A percentile compares a stretch with the other conserved stretches of the same genome.
phyloP scores from a whole-genome alignment of 2,797 vertebrate genomes.

The Mycteria americana region DNA sequence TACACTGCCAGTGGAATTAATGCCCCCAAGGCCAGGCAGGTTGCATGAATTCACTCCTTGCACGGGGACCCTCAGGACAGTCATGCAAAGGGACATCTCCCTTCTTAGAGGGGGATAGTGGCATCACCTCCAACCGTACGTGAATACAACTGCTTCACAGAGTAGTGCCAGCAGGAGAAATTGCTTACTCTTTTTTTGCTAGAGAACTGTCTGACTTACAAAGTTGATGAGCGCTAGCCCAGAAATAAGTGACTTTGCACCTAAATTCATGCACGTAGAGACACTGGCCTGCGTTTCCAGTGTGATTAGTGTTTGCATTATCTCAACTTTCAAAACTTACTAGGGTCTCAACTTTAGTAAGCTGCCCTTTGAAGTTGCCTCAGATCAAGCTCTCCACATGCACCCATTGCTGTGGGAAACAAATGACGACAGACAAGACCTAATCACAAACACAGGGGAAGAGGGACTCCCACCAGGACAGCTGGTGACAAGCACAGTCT shows the following conservation, averaged over 20 bases:
- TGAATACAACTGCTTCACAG: neutral
- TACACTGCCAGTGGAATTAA: neutral
- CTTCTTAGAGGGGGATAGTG: neutral
- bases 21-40: neutral
- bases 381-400: neutral
- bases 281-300: neutral
- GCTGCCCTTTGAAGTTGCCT: neutral
- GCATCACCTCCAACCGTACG: neutral
- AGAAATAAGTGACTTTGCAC: neutral
- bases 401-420: neutral
- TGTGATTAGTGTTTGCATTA: neutral
- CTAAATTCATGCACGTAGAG: neutral
- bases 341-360: neutral
- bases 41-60: neutral
- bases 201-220: neutral
- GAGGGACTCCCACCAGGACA: conserved; percentile 30
- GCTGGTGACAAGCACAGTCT: conserved; percentile 6
- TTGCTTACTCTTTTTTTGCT: neutral
- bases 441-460: neutral
- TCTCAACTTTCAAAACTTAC: neutral
- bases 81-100: neutral
- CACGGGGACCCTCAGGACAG: neutral
- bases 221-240: neutral
- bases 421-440: neutral
- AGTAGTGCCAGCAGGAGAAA: neutral